Percentiles rank a stretch among this genome's conserved stretches.
phyloP scores from a whole-genome alignment of 2,113 vertebrate species.

The Lepisosteus osseus region DNA sequence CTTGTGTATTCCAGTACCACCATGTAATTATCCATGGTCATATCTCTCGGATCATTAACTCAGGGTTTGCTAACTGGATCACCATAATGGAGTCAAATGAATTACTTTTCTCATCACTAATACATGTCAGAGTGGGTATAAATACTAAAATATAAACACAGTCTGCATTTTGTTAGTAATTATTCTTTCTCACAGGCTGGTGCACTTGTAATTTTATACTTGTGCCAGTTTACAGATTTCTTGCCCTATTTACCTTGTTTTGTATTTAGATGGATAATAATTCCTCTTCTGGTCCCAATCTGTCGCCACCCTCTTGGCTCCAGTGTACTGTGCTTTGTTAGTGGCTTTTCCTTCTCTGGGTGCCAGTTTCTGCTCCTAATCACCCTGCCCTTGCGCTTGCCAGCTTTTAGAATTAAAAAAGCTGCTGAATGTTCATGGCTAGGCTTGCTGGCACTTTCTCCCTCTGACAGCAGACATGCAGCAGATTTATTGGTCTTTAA shows the following conservation, averaged over 20 bases:
- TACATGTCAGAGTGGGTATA: too few relatives aligned
- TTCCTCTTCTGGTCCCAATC: too few relatives aligned
- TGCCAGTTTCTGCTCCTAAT: conserved; percentile 41
- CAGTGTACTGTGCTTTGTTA: neutral
- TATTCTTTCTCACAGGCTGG: neutral
- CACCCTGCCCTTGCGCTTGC: conserved; percentile 32
- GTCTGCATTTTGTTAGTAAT: neutral
- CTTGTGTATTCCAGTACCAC: too few relatives aligned
- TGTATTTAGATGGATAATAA: conserved; percentile 14
- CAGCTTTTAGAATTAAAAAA: conserved; percentile 36
- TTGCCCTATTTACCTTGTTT: conserved; percentile 32
- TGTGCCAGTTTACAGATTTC: conserved; percentile 17
- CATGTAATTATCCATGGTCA: too few relatives aligned
- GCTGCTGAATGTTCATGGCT: conserved; percentile 30
- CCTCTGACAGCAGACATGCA: neutral
- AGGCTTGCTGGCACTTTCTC: neutral
- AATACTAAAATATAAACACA: too few relatives aligned
- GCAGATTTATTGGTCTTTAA: conserved; percentile 43
- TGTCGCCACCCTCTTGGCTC: too few relatives aligned
- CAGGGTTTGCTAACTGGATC: too few relatives aligned
- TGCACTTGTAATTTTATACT: too few relatives aligned
- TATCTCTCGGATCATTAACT: too few relatives aligned
- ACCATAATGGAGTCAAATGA: too few relatives aligned
- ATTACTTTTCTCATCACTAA: too few relatives aligned
- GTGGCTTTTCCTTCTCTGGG: neutral